Conservation (phyloP, 2,888 invertebrate genomes). For the Stegana nigrithorax region DNA sequence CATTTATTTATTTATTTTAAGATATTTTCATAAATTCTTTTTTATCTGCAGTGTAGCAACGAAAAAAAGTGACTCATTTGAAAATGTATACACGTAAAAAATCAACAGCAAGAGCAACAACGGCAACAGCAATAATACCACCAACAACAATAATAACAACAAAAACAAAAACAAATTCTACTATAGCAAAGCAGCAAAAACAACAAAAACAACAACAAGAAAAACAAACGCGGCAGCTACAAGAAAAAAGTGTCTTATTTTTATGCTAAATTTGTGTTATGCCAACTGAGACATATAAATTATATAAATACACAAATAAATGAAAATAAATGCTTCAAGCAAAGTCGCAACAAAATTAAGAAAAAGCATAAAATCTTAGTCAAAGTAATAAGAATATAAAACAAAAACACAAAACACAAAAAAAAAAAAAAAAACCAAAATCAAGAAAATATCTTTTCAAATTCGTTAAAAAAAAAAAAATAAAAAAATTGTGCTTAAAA, state of each 20-base stretch:
- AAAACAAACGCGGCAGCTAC: slow-evolving; percentile 10
- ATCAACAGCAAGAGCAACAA: slow-evolving; percentile 19
- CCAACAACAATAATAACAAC: slow-evolving; percentile 26
- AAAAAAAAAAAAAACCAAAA: slow-evolving; percentile 10
- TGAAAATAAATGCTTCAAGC: slow-evolving; percentile 21
- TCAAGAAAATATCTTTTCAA: neutral
- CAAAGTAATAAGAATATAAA: slow-evolving; percentile 27
- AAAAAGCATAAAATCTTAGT: slow-evolving; percentile 39
- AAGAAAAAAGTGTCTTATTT: slow-evolving; percentile 35
- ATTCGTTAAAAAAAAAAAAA: slow-evolving; percentile 2
- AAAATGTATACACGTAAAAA: slow-evolving; percentile 30
- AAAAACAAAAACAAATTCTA: slow-evolving; percentile 19
- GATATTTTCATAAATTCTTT: slow-evolving; percentile 4
- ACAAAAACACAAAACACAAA: neutral
- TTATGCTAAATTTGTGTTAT: slow-evolving; percentile 33
- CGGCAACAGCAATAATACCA: slow-evolving; percentile 19
- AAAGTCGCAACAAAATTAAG: slow-evolving; percentile 16
- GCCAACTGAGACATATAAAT: slow-evolving; percentile 30
- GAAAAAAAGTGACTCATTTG: slow-evolving; percentile 17
- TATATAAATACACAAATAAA: slow-evolving; percentile 33
- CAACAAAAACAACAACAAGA: slow-evolving; percentile 24
- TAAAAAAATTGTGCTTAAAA: slow-evolving; percentile 47
- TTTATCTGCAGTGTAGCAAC: slow-evolving; percentile 19
- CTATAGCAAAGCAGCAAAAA: slow-evolving; percentile 19
- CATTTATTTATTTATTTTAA: slow-evolving; percentile 16